These are phyloP conservation scores for Archivesica marissinica DNA, from an alignment of 1,140 invertebrate genomes.

Conservation along the genomic window DNA sequence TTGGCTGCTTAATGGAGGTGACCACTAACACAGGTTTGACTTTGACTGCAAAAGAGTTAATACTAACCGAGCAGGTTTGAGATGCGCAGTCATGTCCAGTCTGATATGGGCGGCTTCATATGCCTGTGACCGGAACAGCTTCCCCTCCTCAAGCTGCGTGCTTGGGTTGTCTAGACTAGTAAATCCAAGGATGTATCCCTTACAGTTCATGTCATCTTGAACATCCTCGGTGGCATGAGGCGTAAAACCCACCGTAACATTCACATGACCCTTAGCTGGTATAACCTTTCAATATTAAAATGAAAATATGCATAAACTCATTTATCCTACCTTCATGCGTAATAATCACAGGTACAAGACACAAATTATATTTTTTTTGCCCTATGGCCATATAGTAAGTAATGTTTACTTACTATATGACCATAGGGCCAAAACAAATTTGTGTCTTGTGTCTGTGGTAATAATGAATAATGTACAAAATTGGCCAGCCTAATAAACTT, in stretches of 20 bases:
- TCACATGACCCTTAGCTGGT: slow-evolving; percentile 71
- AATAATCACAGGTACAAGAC: not conserved
- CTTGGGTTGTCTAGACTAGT: slow-evolving; percentile 77
- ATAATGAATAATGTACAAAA: no score
- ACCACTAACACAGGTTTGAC: no score
- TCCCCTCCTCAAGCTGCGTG: slow-evolving; percentile 55
- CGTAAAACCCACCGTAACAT: slow-evolving; percentile 75
- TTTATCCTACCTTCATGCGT: no score
- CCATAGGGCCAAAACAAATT: no score
- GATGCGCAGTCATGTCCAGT: slow-evolving; percentile 79
- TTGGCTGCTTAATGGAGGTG: no score
- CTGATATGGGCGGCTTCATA: slow-evolving; percentile 72
- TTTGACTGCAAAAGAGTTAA: no score
- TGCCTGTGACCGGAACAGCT: slow-evolving; percentile 64
- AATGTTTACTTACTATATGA: not conserved
- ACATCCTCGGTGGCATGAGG: slow-evolving; percentile 73
- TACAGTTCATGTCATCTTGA: slow-evolving; percentile 71
- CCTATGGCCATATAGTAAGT: not conserved
- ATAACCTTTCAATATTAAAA: slow-evolving; percentile 70
- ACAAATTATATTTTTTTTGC: not conserved
- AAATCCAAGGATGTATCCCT: slow-evolving; percentile 76
- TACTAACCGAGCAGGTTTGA: slow-evolving; percentile 82
- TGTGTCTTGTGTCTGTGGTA: no score
- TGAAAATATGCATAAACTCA: no score
- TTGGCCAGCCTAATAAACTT: no score